Base-by-base conservation (phyloP, 2,113 vertebrate species). In the Otocyon megalotis region DNA sequence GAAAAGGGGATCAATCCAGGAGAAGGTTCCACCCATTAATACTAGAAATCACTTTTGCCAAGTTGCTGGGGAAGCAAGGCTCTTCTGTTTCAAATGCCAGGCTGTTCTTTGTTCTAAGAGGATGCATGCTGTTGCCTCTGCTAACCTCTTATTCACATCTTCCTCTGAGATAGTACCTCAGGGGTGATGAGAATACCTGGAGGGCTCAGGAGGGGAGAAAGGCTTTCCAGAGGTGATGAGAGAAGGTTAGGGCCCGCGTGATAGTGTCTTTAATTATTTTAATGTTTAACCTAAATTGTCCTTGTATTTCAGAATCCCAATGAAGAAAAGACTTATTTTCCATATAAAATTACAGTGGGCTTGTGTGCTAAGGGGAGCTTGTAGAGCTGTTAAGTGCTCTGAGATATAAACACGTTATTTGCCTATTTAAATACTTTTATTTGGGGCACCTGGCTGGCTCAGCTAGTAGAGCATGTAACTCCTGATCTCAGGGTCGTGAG, bases 1-100 rank as follows among this genome's bases (percentile, higher is more conserved):
- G 98, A 98, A 98, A 98, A 98, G 93, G 95, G 97, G 93, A 83
- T 97, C 92, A 97, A 98, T 98, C 90, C 94, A 96, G 86, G 93
- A 97, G 58, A 98, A 97, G 96, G 1, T 0, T 97, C 98, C 82
- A 10, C 97, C 98, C 63, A 2, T 93, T 95, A 96, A 88, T 77
- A 94, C 76, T 16, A 63, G 58, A 90, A 98, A 90, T 85, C 97
- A 88, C 90, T 97, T 93, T 93, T 85, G 65, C 58, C 50, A 81
- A 97, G 93, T 95, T 95, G 84, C 96, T 72, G 65, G 93, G 85
- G 90, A 97, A 93, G 94, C 80, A 58, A 69, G 58, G 63, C 74
- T 95, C 94, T 94, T 94, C 80, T 95, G 26, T 85, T 90, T 58
- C 69, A 92, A 90, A 95, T 48, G 69, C 74, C 86, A 94, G 69